A percentile compares a stretch with the other conserved stretches of the same genome.
Evolutionary conservation across 2,888 invertebrate species (phyloP).

Genomic region (Galerucella calmariensis): DNA sequence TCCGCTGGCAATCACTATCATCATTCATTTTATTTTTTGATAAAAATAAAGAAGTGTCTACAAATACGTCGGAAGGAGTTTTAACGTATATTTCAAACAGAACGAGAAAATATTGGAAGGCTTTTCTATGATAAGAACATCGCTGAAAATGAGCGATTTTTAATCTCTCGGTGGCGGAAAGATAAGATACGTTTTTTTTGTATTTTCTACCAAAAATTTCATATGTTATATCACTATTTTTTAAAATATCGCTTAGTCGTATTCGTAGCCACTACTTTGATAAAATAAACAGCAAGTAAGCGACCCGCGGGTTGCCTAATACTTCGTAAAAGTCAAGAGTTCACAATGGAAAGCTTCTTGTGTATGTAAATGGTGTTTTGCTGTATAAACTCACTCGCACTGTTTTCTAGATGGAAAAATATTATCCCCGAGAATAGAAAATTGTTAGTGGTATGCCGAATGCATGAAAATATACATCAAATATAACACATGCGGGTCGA

Average conservation of each 20-base stretch:
- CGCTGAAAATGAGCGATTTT: too few relatives aligned
- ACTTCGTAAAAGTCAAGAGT: constrained; percentile 25
- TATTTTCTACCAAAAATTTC: too few relatives aligned
- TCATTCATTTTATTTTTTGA: constrained; percentile 17
- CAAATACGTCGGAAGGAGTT: background rate
- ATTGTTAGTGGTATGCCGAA: constrained; percentile 6
- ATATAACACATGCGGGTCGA: background rate
- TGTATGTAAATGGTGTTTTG: constrained; percentile 39
- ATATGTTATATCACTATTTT: background rate
- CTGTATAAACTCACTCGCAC: constrained; percentile 34
- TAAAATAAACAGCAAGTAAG: constrained; percentile 11
- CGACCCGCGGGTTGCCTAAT: constrained; percentile 30
- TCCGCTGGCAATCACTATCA: constrained; percentile 23
- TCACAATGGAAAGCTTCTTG: constrained; percentile 13
- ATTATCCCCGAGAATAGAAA: constrained; percentile 33
- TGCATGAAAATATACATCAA: constrained; percentile 2
- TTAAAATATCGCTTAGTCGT: background rate
- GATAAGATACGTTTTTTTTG: too few relatives aligned
- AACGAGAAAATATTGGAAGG: too few relatives aligned
- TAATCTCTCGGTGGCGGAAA: too few relatives aligned
- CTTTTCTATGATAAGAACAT: too few relatives aligned
- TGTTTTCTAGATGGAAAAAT: constrained; percentile 32
- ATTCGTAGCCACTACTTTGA: constrained; percentile 1
- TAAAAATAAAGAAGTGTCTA: constrained; percentile 2
- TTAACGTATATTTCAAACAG: too few relatives aligned